Evolutionary conservation across 2,888 invertebrate genomes (phyloP), one percentile per base, ranked within the genome.

Genomic region (Auanema sp.): DNA sequence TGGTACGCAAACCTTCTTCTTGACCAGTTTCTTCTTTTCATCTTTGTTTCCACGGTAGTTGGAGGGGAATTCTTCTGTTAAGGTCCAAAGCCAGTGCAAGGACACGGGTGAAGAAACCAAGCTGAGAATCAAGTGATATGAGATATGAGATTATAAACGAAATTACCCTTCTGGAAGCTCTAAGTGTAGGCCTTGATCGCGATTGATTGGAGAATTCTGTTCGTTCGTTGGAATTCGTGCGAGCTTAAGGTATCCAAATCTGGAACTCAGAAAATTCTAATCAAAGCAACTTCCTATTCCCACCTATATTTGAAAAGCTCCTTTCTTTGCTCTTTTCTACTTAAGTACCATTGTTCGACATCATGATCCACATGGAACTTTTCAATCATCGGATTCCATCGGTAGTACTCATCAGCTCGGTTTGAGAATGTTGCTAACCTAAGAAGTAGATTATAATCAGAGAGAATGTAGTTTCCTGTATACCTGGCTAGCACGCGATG

Each of bases 71-170:
- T 44, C 57, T 33, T 2, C 59, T 61, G 60, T 69, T 57, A 40
- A 54, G 1, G 72, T 60, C 80, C 80, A 80, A 40, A 81, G 69
- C 68, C 71, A 80, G 53, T 80, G 80, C 16, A 80, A 66, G 2
- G 81, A 73, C n/a, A 80, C 71, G 0, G 80, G 80, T 6, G 79
- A 67, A 11, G 76, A 72, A 21, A 80, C 67, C 14, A 80, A 59
- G 1, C 78, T 77, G 49, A 60, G 66, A 49, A n/a, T 18, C 1
- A 2, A 5, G 4, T 0, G 57, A 21, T n/a, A 18, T n/a, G n/a
- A 55, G 41, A 55, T 8, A 23, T 33, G 8, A 47, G 6, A 47
- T 5, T 3, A 5, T 18, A 40, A 40, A 33, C 3, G 40, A 55
- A 14, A 53, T 18, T 10, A 64, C 64, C 65, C 65, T 41, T 65